Evolutionary conservation across 1,140 invertebrate genomes (phyloP), one percentile per base, ranked within the genome.

Genomic region (Atta colombica): DNA sequence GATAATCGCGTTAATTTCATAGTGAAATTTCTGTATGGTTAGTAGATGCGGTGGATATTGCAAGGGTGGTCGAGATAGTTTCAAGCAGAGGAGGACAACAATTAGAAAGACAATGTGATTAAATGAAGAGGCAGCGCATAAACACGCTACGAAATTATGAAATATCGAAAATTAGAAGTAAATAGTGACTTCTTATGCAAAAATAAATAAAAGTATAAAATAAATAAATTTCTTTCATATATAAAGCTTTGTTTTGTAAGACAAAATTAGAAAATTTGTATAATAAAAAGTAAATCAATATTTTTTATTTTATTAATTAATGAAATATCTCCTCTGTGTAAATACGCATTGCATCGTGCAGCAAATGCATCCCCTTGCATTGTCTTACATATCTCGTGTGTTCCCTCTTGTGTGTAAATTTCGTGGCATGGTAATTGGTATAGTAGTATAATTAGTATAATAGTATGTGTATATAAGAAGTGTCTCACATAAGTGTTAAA

Each of bases 1-100:
- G 97, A 98, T 92, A 98, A 97, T 95, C 96, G 97, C 91, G 97
- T 98, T 86, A 96, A 96, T 92, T 98, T 98, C 93, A 97, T 98
- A 92, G 97, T 98, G 80, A 96, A 96, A 93, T 97, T 97, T 94
- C 96, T 98, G 89, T 98, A 98, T 93, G 97, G 97, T 98, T 95
- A 96, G 97, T 96, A 93, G 21, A 85, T 61, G 58, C 53, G 16
- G 39, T 63, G n/a, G 25, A 75, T 75, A 74, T 60, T 31, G 68
- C 53, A 82, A 61, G 68, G 25, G 10, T 63, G 25, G 4, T 81
- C 25, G 18, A 4, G 10, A 2, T 69, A n/a, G 7, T 35, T n/a
- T 51, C 28, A 16, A n/a, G 18, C 14, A 25, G n/a, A 31, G 8
- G 21, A 35, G 6, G 5, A 51, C 18, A 78, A 63, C 14, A 35